Percentiles rank a stretch among this genome's conserved stretches.
Conservation (phyloP, 2,113 vertebrate species). For the Phycodurus eques region DNA sequence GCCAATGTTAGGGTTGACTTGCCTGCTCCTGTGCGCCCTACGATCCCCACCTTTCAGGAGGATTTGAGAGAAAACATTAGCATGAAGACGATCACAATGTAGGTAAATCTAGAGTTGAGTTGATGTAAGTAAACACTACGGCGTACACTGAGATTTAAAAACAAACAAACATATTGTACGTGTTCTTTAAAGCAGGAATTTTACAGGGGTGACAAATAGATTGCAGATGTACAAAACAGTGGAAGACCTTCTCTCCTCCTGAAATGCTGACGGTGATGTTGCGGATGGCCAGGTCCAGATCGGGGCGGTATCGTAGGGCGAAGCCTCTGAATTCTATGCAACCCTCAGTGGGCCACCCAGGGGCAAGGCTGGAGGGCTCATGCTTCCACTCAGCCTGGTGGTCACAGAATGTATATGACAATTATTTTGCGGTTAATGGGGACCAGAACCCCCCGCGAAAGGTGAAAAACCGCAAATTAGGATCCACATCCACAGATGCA, state of each 20-base stretch:
- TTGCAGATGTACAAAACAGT: neutral
- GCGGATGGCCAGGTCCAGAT: constrained; percentile 85
- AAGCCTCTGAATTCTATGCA: constrained; percentile 82
- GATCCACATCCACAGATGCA: too few relatives aligned
- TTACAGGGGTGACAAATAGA: neutral
- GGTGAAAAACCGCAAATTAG: too few relatives aligned
- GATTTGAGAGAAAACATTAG: neutral
- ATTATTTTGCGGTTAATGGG: neutral
- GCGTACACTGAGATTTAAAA: neutral
- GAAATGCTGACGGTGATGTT: constrained; percentile 80
- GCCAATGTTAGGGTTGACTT: constrained; percentile 93
- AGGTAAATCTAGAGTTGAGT: neutral
- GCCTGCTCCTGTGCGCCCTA: constrained; percentile 92
- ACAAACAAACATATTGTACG: neutral
- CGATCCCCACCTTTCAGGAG: constrained; percentile 84
- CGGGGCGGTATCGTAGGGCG: constrained; percentile 82
- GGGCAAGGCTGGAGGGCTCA: constrained; percentile 57
- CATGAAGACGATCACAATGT: neutral
- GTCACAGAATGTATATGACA: neutral
- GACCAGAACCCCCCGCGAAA: neutral
- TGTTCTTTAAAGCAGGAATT: neutral
- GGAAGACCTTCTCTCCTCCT: constrained; percentile 88
- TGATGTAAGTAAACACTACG: too few relatives aligned
- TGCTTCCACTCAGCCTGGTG: constrained; percentile 85
- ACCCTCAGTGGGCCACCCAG: constrained; percentile 82